A percentile compares a stretch with the other conserved stretches of the same genome.
phyloP scores from a whole-genome alignment of 1,140 invertebrate genomes.

The Drosophila azteca region DNA sequence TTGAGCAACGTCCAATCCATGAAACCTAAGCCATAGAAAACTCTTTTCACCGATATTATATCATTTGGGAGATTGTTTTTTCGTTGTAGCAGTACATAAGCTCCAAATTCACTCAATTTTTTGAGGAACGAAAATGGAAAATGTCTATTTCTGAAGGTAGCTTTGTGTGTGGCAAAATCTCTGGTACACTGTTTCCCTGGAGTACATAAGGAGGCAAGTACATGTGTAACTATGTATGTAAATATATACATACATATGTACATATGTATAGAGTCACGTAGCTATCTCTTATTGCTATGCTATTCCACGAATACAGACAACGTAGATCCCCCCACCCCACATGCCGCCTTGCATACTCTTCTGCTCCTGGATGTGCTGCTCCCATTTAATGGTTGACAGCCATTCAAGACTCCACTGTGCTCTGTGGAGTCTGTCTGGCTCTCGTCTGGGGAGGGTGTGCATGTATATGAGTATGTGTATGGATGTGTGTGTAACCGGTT shows the following conservation, averaged over 20 bases:
- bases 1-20: no score
- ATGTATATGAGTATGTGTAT: slow-evolving; percentile 19
- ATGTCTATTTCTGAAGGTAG: slow-evolving; percentile 39
- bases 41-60: slow-evolving; percentile 3
- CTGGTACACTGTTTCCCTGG: no score
- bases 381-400: slow-evolving; percentile 21
- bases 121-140: slow-evolving; percentile 44
- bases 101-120: slow-evolving; percentile 5
- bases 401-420: slow-evolving; percentile 7
- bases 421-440: slow-evolving; percentile 39
- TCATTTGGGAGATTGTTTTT: slow-evolving; percentile 13
- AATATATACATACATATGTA: slow-evolving; percentile 1
- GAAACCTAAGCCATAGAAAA: no score
- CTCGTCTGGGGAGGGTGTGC: slow-evolving; percentile 31
- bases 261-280: slow-evolving; percentile 7
- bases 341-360: not conserved
- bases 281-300: slow-evolving; percentile 25
- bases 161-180: not conserved
- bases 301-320: slow-evolving; percentile 5
- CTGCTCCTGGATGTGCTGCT: slow-evolving; percentile 1
- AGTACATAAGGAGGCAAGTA: slow-evolving; percentile 5
- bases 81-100: not conserved
- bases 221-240: slow-evolving; percentile 1
- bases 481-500: slow-evolving; percentile 38
- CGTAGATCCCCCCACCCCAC: no score